phyloP scores from a whole-genome alignment of 2,888 invertebrate species.

The Tetanocera ferruginea region DNA sequence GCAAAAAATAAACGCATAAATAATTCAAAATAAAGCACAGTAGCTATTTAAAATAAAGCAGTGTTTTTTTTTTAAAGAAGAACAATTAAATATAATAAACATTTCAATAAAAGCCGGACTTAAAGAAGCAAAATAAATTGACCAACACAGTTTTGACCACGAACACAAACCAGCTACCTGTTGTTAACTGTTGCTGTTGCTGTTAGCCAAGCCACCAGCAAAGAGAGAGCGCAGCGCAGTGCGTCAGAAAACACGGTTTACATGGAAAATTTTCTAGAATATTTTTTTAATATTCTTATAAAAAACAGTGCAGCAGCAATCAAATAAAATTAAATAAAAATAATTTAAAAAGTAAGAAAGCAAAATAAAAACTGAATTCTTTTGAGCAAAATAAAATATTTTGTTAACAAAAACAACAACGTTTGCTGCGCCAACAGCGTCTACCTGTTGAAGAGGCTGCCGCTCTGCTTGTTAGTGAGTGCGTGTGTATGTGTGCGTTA shows the following conservation, averaged over 20 bases:
- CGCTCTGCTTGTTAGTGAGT: not conserved
- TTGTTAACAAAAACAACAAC: not conserved
- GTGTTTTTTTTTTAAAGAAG: not conserved
- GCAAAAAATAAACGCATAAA: not conserved
- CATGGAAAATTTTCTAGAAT: not conserved
- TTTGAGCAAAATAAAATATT: too few species aligned
- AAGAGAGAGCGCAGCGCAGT: not conserved
- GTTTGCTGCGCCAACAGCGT: not conserved
- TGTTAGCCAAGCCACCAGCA: not conserved
- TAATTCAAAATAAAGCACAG: not conserved
- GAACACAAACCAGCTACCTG: not conserved
- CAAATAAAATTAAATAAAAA: not conserved
- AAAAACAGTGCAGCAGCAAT: not conserved
- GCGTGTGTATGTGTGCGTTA: not conserved
- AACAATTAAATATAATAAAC: not conserved
- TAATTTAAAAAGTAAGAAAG: not conserved
- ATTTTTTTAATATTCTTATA: not conserved
- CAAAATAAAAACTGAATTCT: not conserved
- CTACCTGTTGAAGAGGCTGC: not conserved
- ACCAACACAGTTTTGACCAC: not conserved
- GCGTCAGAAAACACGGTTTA: not conserved
- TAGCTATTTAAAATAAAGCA: not conserved
- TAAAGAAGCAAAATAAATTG: not conserved
- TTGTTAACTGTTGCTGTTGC: not conserved
- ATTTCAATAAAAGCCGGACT: not conserved